phyloP scores from a whole-genome alignment of 2,113 vertebrate species.

The Megaleporinus macrocephalus region DNA sequence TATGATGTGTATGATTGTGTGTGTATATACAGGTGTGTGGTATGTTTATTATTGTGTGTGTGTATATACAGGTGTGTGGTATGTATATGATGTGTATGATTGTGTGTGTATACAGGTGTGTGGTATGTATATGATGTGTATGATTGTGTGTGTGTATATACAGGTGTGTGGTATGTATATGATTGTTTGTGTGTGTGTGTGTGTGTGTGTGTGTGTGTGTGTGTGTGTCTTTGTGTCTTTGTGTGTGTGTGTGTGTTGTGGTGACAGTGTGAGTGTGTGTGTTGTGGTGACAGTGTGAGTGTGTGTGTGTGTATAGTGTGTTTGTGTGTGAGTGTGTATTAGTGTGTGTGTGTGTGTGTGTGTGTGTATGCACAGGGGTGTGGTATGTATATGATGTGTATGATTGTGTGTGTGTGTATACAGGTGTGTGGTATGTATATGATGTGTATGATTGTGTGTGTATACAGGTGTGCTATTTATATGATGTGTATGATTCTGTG shows the following conservation, averaged over 20 bases:
- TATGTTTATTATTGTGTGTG: too few relatives aligned
- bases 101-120: neutral
- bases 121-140: neutral
- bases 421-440: too few relatives aligned
- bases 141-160: slow-evolving; percentile 33
- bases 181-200: slow-evolving; percentile 29
- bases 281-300: slow-evolving; percentile 7
- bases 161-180: slow-evolving; percentile 38
- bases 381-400: neutral
- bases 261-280: slow-evolving; percentile 79
- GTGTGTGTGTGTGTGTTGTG: slow-evolving; percentile 74
- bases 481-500: too few relatives aligned
- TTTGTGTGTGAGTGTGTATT: too few relatives aligned
- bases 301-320: too few relatives aligned
- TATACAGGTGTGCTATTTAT: neutral
- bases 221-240: slow-evolving; percentile 66
- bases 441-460: too few relatives aligned
- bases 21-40: too few relatives aligned
- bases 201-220: slow-evolving; percentile 56
- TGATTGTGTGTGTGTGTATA: slow-evolving; percentile 43
- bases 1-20: too few relatives aligned
- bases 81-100: neutral
- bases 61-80: neutral
- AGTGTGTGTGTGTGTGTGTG: too few relatives aligned
- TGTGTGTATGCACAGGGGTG: neutral